Conservation (phyloP, 1,140 invertebrate species). For the Rhizoglyphus robini region DNA sequence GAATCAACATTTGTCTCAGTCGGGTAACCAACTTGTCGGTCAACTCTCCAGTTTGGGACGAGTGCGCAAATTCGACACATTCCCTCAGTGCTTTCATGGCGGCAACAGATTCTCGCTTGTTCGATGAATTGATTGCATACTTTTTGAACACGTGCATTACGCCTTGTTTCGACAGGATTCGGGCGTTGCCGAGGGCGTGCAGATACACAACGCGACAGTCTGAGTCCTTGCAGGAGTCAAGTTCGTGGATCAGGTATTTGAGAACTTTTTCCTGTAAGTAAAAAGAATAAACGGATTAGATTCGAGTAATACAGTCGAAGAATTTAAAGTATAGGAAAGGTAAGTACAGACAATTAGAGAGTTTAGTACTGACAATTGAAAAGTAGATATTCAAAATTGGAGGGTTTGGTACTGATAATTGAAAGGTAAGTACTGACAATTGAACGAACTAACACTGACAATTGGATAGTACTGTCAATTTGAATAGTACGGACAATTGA, state of each 20-base stretch:
- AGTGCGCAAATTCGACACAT: slow-evolving; percentile 6
- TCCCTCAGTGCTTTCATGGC: slow-evolving; percentile 20
- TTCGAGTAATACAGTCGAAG: background rate
- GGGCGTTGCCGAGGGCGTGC: slow-evolving; percentile 21
- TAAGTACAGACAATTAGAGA: no score
- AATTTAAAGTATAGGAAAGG: background rate
- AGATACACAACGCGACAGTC: slow-evolving; percentile 21
- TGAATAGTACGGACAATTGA: no score
- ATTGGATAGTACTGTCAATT: no score
- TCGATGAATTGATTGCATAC: slow-evolving; percentile 8
- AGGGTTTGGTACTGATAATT: no score
- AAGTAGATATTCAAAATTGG: no score
- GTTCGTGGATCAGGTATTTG: slow-evolving; percentile 12
- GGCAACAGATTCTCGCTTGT: slow-evolving; percentile 21
- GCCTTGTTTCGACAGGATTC: slow-evolving; percentile 6
- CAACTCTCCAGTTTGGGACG: background rate
- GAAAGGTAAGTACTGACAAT: no score
- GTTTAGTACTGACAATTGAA: no score
- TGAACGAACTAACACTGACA: no score
- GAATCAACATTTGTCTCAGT: slow-evolving; percentile 11
- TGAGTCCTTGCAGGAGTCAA: slow-evolving; percentile 18
- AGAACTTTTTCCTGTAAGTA: slow-evolving; percentile 14
- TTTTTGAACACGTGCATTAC: slow-evolving; percentile 8
- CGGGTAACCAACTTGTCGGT: background rate
- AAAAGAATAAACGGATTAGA: background rate